These are phyloP conservation scores for Catamblyrhynchus diadema DNA, from an alignment of 2,797 vertebrate genomes.

Conservation along the genomic window DNA sequence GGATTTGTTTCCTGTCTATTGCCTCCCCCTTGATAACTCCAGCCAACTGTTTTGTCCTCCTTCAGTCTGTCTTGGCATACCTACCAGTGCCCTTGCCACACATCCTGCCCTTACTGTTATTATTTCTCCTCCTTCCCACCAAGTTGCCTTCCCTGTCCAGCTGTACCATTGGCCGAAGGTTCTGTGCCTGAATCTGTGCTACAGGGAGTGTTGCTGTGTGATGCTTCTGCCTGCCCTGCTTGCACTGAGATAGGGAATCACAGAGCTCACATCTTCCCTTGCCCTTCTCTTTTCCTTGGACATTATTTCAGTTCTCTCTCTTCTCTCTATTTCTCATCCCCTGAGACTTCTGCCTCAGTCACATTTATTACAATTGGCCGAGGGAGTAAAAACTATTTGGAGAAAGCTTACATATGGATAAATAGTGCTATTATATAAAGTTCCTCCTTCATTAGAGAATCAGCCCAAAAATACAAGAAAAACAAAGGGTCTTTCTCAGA, in stretches of 20 bases:
- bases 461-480: not conserved
- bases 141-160: not conserved
- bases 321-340: not conserved
- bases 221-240: not conserved
- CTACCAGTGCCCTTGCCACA: not conserved
- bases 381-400: not conserved
- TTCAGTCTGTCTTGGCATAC: not conserved
- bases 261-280: not conserved
- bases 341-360: not conserved
- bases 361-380: not conserved
- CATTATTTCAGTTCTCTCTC: not conserved
- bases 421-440: not conserved
- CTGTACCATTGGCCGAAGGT: fast-evolving
- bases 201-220: fast-evolving
- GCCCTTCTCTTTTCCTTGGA: fast-evolving
- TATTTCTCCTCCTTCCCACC: not conserved
- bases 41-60: not conserved
- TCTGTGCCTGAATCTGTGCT: not conserved
- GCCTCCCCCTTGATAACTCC: fast-evolving
- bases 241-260: not conserved
- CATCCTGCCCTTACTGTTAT: not conserved
- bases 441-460: not conserved
- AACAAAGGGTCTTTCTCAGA: not conserved
- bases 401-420: not conserved
- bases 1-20: not conserved